phyloP scores from a whole-genome alignment of 2,113 vertebrate species.

The Eleginops maclovinus region DNA sequence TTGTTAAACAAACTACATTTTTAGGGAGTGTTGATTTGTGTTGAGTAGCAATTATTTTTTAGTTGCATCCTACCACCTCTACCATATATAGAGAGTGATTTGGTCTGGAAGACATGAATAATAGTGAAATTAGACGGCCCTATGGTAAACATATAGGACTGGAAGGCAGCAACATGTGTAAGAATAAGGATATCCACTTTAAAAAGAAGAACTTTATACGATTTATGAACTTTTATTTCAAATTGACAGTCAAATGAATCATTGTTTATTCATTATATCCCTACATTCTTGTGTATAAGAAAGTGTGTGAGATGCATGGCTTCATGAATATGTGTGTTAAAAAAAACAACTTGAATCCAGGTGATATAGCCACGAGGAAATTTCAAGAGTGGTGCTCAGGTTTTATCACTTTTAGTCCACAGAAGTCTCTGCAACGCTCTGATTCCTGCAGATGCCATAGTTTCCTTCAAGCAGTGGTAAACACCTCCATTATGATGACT shows the following conservation, averaged over 20 bases:
- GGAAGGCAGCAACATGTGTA: too few species aligned
- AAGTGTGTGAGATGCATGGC: background rate
- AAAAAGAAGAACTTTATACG: too few species aligned
- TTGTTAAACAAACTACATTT: background rate
- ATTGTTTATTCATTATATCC: background rate
- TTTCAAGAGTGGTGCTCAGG: background rate
- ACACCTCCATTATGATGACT: background rate
- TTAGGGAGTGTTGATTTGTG: background rate
- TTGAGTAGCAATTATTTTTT: too few species aligned
- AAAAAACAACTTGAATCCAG: background rate
- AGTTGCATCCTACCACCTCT: too few species aligned
- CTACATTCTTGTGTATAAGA: background rate
- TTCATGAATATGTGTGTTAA: background rate
- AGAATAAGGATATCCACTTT: too few species aligned
- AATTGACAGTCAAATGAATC: background rate
- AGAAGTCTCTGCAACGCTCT: background rate
- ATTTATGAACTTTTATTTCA: too few species aligned
- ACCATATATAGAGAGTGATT: too few species aligned
- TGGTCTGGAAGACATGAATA: too few species aligned
- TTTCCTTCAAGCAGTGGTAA: slow-evolving; percentile 1
- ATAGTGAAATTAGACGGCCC: too few species aligned
- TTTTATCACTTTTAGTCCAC: background rate
- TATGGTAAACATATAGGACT: too few species aligned
- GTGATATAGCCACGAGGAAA: background rate
- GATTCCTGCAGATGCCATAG: background rate